Base-by-base conservation (phyloP, 2,113 vertebrate species). In the Calyptommatus sinebrachiatus region DNA sequence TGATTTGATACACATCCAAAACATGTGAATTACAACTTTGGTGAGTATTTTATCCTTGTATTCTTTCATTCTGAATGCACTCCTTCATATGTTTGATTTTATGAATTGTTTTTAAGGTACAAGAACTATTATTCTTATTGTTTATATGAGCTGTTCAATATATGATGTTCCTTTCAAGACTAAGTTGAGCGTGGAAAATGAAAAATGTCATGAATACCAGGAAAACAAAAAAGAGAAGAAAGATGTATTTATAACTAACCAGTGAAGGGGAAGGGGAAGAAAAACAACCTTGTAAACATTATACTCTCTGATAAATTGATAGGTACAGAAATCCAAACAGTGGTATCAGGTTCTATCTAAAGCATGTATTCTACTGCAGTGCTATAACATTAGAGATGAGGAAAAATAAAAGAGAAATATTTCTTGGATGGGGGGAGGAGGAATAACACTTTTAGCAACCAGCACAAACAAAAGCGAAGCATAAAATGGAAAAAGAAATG, bases 401-500 rank as follows among this genome's bases (percentile, higher is more conserved):
- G n/a, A 60, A 29, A 57, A 21, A 62, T 73, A 81, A 65, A 5
- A 72, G 45, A 41, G 6, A 57, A 46, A 10, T 18, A 8, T 81
- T 84, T 69, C 29, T 78, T 18, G 12, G 53, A 18, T 12, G 16
- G 53, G 53, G 53, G 14, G 53, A 9, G 14, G 14, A 50, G 14
- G 60, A 21, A 41, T 41, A 86, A 89, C 90, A 81, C n/a, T 41
- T 78, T 79, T 69, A 83, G 76, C 71, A 89, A 73, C 60, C 79
- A 90, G 89, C 85, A 61, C 46, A 92, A 95, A 91, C 46, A 88
- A 82, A 86, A 86, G 20, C 87, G 60, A 80, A 87, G 50, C 82
- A 85, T 80, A 84, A 87, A 82, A 85, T 78, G 88, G 71, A 87
- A 92, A 92, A 93, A 81, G 89, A 82, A 93, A 87, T 79, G 85